Conservation (phyloP, 2,797 vertebrate species). For the Furcifer pardalis region DNA sequence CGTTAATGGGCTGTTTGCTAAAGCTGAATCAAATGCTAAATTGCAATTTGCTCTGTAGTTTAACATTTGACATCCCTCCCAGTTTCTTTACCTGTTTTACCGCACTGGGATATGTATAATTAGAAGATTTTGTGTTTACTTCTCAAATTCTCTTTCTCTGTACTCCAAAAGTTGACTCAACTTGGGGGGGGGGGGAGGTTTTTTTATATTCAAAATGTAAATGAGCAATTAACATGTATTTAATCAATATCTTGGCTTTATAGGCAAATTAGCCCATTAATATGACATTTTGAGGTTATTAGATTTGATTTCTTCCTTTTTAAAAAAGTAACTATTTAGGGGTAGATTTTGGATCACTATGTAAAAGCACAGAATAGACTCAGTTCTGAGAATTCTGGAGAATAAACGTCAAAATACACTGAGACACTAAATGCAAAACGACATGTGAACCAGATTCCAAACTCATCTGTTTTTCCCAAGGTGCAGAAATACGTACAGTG, state of each 20-base stretch:
- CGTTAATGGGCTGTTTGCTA: conserved; percentile 57
- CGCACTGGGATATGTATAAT: conserved; percentile 31
- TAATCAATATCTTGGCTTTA: not conserved
- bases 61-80: conserved; percentile 65
- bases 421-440: not conserved
- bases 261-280: not conserved
- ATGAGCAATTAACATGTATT: not conserved
- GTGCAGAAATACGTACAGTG: too few relatives aligned
- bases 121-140: conserved; percentile 33
- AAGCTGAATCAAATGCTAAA: conserved; percentile 59
- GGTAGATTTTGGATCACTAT: not conserved
- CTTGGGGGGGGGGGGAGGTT: not conserved
- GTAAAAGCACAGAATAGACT: not conserved
- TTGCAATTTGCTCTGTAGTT: conserved; percentile 53
- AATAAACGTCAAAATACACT: not conserved
- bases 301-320: not conserved
- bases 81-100: conserved; percentile 40
- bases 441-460: not conserved
- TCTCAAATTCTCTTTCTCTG: not conserved
- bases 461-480: not conserved
- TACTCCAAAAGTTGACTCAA: conserved; percentile 31
- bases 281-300: not conserved
- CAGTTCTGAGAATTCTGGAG: not conserved
- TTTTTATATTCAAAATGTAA: not conserved
- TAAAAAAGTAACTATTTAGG: not conserved